A percentile compares a stretch with the other conserved stretches of the same genome.
phyloP scores from a whole-genome alignment of 2,113 vertebrate genomes.

The Rhegmatorhina hoffmannsi region DNA sequence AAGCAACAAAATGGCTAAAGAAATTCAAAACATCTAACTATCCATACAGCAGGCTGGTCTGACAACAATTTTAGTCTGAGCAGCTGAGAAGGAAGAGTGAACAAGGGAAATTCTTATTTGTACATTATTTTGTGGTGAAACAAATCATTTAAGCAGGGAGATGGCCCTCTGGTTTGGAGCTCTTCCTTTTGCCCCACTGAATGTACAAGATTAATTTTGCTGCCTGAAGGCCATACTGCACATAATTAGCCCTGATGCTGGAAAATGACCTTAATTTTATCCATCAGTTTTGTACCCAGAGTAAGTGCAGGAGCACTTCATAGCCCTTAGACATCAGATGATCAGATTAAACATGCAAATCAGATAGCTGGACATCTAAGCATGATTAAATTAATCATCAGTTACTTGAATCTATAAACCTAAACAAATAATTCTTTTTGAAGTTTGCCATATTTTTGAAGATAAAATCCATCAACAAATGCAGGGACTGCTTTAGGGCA shows the following conservation, averaged over 20 bases:
- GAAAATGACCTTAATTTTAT: constrained; percentile 60
- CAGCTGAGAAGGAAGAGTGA: neutral
- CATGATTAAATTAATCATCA: neutral
- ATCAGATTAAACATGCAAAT: constrained; percentile 40
- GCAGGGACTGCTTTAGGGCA: neutral
- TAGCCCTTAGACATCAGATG: constrained; percentile 32
- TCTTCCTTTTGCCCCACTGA: neutral
- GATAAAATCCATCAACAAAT: neutral
- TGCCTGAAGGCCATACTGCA: constrained; percentile 35
- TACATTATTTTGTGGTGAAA: neutral
- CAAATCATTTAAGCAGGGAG: neutral
- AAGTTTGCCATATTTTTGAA: neutral
- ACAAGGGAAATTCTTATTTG: neutral
- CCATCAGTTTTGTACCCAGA: constrained; percentile 17
- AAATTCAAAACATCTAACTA: neutral
- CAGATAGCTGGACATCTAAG: neutral
- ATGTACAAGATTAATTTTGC: constrained; percentile 39
- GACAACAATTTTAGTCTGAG: neutral
- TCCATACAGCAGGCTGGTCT: neutral
- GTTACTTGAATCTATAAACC: neutral
- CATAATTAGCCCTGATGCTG: constrained; percentile 21
- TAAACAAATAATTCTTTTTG: neutral
- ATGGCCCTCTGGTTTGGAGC: neutral
- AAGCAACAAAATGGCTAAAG: neutral
- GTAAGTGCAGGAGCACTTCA: neutral